Conservation (phyloP, 1,140 invertebrate genomes). For the Aphis gossypii region DNA sequence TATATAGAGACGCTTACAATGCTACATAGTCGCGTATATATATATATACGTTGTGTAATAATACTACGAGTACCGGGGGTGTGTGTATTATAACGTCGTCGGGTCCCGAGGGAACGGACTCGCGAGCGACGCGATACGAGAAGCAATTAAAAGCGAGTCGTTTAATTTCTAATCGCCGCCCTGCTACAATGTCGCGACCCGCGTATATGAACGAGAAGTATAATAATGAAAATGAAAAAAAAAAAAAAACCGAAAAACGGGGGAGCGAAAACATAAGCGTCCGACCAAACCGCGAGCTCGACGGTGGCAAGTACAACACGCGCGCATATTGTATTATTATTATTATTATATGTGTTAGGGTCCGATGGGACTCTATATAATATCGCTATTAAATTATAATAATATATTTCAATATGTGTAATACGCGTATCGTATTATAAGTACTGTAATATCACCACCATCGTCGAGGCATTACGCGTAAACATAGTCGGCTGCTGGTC, state of each 20-base stretch:
- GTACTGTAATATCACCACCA: too few relatives aligned
- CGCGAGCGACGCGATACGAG: not conserved
- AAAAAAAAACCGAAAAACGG: not conserved
- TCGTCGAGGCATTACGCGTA: too few relatives aligned
- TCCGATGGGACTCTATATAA: not conserved
- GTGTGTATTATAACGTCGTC: not conserved
- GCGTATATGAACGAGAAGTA: not conserved
- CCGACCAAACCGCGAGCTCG: not conserved
- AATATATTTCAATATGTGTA: too few relatives aligned
- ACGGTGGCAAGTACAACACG: not conserved
- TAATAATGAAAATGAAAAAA: not conserved
- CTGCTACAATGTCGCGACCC: not conserved
- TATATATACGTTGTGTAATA: not conserved
- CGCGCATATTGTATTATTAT: not conserved
- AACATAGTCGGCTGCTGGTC: too few relatives aligned
- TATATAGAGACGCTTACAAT: not conserved
- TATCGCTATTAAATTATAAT: too few relatives aligned
- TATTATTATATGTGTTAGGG: not conserved
- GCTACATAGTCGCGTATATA: not conserved
- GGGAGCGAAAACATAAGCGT: not conserved
- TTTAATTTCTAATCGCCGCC: constrained; percentile 29
- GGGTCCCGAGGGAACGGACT: not conserved
- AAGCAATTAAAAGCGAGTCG: constrained; percentile 41
- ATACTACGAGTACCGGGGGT: not conserved
- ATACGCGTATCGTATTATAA: too few relatives aligned